Evolutionary conservation across 2,888 invertebrate species (phyloP).

Genomic region (Rhagonycha lutea): DNA sequence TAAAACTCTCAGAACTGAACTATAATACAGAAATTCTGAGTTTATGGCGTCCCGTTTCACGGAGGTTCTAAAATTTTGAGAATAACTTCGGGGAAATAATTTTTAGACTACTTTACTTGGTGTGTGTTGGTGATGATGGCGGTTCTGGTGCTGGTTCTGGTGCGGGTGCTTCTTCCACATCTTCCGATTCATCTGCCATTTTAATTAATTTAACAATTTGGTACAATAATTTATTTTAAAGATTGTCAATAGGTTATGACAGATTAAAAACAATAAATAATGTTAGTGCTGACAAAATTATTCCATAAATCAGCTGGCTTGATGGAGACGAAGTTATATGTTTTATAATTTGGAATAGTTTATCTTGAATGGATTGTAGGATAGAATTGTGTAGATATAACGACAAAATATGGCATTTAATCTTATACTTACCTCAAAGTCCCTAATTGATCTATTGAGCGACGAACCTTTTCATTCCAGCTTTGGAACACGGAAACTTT

Average conservation of each 20-base stretch:
- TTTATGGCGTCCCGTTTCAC: slow-evolving; percentile 51
- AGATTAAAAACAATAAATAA: not conserved
- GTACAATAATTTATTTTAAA: not conserved
- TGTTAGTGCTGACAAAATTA: not conserved
- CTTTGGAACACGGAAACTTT: no score
- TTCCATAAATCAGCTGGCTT: not conserved
- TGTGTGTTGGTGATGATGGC: not conserved
- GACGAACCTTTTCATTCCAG: no score
- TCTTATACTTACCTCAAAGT: no score
- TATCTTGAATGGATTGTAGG: no score
- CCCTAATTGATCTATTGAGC: no score
- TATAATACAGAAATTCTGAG: slow-evolving; percentile 59
- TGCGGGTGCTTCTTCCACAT: no score
- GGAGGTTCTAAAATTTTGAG: not conserved
- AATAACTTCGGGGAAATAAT: not conserved
- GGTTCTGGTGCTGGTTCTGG: no score
- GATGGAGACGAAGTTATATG: no score
- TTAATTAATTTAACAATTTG: not conserved
- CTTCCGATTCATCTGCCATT: not conserved
- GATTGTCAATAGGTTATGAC: not conserved
- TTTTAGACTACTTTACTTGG: not conserved
- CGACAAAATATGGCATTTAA: no score
- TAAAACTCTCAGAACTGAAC: slow-evolving; percentile 53
- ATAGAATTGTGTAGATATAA: no score
- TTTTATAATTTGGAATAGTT: no score